Conservation (phyloP, 1,140 invertebrate genomes). For the Danaus plexippus region DNA sequence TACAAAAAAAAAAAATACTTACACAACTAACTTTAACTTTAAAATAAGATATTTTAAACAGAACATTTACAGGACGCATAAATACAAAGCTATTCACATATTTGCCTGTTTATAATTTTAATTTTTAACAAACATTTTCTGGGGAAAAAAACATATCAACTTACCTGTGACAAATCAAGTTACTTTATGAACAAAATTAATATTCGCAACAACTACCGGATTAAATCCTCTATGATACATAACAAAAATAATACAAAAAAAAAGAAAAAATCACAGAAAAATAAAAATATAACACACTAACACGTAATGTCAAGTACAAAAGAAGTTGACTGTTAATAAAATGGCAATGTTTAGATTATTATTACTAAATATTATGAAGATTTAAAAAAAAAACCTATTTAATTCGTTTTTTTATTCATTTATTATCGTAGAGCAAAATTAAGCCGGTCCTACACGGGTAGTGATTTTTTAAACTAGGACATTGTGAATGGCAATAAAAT, state of each 20-base stretch:
- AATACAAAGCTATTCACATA: conserved; percentile 28
- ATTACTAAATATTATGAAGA: conserved; percentile 14
- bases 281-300: conserved; percentile 44
- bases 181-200: conserved; percentile 22
- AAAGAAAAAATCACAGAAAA: conserved; percentile 61
- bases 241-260: conserved; percentile 39
- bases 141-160: conserved; percentile 15
- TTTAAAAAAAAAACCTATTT: conserved; percentile 4
- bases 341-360: conserved; percentile 58
- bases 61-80: conserved; percentile 22
- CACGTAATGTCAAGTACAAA: conserved; percentile 28
- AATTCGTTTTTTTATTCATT: conserved; percentile 9
- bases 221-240: conserved; percentile 48
- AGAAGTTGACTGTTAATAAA: conserved; percentile 23
- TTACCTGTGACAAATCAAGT: conserved; percentile 17
- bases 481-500: conserved; percentile 2
- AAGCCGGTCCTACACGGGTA: neutral
- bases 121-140: conserved; percentile 14
- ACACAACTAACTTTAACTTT: conserved; percentile 14
- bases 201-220: conserved; percentile 49
- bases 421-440: conserved; percentile 3
- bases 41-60: conserved; percentile 19
- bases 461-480: neutral
- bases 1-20: conserved; percentile 14
- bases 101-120: conserved; percentile 15